Conservation (phyloP, 2,888 invertebrate species). For the Eurois occulta region DNA sequence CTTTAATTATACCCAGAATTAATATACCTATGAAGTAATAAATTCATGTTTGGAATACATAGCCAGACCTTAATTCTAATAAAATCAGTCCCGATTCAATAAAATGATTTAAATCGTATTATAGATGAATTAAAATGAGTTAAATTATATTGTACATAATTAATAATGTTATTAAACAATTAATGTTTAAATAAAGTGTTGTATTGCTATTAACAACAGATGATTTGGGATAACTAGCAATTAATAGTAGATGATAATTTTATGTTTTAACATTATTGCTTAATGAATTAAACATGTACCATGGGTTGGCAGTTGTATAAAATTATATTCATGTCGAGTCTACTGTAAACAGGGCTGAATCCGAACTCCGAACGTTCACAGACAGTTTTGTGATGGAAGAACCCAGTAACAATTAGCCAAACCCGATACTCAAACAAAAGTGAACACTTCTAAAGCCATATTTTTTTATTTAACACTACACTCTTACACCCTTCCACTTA, state of each 20-base stretch:
- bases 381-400: neutral
- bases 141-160: no score
- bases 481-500: no score
- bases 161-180: neutral
- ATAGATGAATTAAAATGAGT: no score
- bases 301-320: neutral
- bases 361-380: neutral
- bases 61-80: neutral
- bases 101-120: no score
- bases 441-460: neutral
- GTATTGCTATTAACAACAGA: neutral
- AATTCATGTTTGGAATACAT: neutral
- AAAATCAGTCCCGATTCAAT: constrained; percentile 2
- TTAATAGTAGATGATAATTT: neutral
- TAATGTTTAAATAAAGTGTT: neutral
- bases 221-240: neutral
- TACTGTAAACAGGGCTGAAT: neutral
- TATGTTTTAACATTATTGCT: neutral
- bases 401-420: neutral
- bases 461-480: no score
- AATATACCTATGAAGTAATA: neutral
- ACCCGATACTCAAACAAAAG: neutral
- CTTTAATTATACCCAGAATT: neutral
- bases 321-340: neutral
- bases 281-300: neutral